phyloP scores from a whole-genome alignment of 2,797 vertebrate species.

The Mustela erminea region DNA sequence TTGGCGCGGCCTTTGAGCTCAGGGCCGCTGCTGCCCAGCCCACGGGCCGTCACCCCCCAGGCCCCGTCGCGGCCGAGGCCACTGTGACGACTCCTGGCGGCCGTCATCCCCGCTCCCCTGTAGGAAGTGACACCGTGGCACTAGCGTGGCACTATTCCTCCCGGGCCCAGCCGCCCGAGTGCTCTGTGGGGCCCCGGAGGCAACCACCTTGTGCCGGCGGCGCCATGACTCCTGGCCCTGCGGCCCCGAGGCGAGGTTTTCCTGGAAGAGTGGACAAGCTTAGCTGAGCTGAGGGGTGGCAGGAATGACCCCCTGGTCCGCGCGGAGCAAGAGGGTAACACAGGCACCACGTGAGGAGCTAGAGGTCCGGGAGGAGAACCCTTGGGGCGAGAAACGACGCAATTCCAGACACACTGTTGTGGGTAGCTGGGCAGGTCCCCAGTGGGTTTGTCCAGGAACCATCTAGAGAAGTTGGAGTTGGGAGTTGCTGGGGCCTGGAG shows the following conservation, averaged over 20 bases:
- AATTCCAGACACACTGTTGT: rapidly evolving
- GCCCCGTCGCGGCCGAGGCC: rapidly evolving
- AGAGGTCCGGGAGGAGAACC: rapidly evolving
- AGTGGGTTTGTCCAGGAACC: neutral
- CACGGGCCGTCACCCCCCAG: rapidly evolving
- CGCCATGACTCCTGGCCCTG: neutral
- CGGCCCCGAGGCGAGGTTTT: rapidly evolving
- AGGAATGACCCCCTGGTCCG: neutral
- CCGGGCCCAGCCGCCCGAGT: rapidly evolving
- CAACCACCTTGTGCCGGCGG: neutral
- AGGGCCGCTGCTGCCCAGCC: neutral
- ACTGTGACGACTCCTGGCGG: rapidly evolving
- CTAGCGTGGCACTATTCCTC: too few relatives aligned
- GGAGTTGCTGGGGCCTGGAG: neutral
- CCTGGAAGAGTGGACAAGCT: rapidly evolving
- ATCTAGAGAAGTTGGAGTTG: neutral
- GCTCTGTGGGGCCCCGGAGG: rapidly evolving
- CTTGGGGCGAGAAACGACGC: rapidly evolving
- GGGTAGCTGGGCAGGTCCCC: rapidly evolving
- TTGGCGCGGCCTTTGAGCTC: rapidly evolving
- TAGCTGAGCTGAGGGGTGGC: rapidly evolving
- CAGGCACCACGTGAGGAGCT: rapidly evolving
- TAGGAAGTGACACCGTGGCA: neutral
- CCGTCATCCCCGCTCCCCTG: rapidly evolving
- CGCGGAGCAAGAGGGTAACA: neutral